phyloP scores from a whole-genome alignment of 2,797 vertebrate species.

The Jordanella pulchra region DNA sequence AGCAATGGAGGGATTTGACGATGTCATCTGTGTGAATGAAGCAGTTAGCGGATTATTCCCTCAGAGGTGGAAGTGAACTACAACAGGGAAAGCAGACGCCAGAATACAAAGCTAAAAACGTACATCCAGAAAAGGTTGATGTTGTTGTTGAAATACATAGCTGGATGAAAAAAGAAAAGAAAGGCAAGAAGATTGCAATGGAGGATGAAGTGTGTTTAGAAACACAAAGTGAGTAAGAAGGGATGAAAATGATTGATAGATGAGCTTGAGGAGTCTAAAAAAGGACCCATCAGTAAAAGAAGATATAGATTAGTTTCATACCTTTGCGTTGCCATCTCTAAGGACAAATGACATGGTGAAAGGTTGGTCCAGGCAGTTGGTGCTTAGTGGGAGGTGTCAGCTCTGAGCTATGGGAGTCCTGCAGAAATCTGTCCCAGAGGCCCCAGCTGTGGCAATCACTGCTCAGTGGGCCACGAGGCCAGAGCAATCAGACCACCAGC shows the following conservation, averaged over 20 bases:
- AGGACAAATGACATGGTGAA: slow-evolving; percentile 70
- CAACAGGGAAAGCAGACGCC: slow-evolving; percentile 74
- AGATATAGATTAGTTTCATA: slow-evolving; percentile 69
- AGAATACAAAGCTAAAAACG: slow-evolving; percentile 51
- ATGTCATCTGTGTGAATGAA: slow-evolving; percentile 85
- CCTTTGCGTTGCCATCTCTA: slow-evolving; percentile 72
- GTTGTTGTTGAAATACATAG: slow-evolving; percentile 30
- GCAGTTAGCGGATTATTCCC: slow-evolving; percentile 82
- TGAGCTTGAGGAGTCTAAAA: slow-evolving; percentile 61
- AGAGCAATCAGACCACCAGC: slow-evolving; percentile 78
- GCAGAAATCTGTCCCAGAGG: slow-evolving; percentile 73
- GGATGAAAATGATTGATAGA: slow-evolving; percentile 69
- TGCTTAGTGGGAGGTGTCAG: slow-evolving; percentile 72
- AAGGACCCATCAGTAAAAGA: slow-evolving; percentile 64
- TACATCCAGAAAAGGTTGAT: slow-evolving; percentile 39
- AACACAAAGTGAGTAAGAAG: slow-evolving; percentile 53
- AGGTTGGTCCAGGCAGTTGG: slow-evolving; percentile 71
- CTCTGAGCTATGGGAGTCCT: slow-evolving; percentile 73
- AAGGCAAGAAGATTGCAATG: slow-evolving; percentile 23
- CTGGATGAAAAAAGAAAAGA: slow-evolving; percentile 37
- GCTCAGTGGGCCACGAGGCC: slow-evolving; percentile 76
- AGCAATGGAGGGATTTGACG: slow-evolving; percentile 81
- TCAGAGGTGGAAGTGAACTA: slow-evolving; percentile 77
- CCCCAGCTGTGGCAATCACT: slow-evolving; percentile 80
- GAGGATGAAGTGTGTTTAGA: slow-evolving; percentile 36